Conservation (phyloP, 1,140 invertebrate genomes). For the Trichonephila inaurata region DNA sequence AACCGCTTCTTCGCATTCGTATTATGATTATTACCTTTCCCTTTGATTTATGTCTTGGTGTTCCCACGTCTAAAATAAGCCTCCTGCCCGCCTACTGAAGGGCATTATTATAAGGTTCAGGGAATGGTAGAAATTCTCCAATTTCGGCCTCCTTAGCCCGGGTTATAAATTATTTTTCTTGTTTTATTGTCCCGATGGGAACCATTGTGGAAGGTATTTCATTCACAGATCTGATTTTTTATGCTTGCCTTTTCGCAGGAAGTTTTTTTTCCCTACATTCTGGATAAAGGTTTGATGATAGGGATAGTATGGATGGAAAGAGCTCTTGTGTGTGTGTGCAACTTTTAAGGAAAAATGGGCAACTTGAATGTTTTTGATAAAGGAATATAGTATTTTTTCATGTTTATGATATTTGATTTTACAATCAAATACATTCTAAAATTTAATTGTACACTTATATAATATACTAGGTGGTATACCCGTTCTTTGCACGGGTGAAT, state of each 20-base stretch:
- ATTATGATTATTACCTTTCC: slow-evolving; percentile 64
- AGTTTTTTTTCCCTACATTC: background rate
- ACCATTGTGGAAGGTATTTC: slow-evolving; percentile 66
- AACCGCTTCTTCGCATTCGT: slow-evolving; percentile 40
- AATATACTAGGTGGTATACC: no score
- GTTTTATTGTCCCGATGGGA: slow-evolving; percentile 62
- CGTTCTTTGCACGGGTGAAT: no score
- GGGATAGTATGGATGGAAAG: background rate
- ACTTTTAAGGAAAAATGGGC: no score
- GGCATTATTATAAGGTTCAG: slow-evolving; percentile 52
- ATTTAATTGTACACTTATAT: no score
- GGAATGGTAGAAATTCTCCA: slow-evolving; percentile 68
- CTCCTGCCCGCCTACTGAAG: background rate
- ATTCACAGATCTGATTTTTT: slow-evolving; percentile 71
- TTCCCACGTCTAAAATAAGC: slow-evolving; percentile 42
- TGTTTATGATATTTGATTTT: no score
- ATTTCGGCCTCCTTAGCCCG: slow-evolving; percentile 66
- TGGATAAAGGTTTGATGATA: slow-evolving; percentile 11
- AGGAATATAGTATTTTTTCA: no score
- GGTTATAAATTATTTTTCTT: slow-evolving; percentile 60
- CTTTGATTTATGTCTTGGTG: slow-evolving; percentile 52
- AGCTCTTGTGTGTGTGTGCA: background rate
- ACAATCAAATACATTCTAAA: no score
- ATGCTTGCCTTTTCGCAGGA: background rate
- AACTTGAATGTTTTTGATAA: no score